Evolutionary conservation across 2,888 invertebrate species (phyloP).

Genomic region (Ganaspis brasiliensis): DNA sequence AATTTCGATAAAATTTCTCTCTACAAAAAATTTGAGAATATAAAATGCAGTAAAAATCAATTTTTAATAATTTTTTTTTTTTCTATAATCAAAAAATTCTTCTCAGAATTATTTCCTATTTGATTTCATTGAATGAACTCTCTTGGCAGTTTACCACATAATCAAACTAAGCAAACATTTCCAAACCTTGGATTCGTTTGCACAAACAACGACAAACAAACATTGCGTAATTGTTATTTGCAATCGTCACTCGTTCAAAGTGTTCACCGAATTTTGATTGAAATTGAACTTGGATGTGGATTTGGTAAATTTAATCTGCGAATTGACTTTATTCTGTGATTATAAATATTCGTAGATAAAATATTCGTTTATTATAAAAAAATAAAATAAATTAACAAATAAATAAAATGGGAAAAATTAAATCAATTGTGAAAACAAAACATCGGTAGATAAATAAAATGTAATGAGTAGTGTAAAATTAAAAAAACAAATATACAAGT

Average conservation of each 20-base stretch:
- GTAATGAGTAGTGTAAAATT: too few species aligned
- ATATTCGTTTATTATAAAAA: too few species aligned
- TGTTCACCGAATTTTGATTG: conserved; percentile 11
- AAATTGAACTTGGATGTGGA: neutral
- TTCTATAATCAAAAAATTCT: too few species aligned
- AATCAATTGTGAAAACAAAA: too few species aligned
- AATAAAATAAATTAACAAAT: too few species aligned
- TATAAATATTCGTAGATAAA: neutral
- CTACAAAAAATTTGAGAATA: too few species aligned
- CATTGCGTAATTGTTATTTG: conserved; percentile 31
- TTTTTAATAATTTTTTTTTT: too few species aligned
- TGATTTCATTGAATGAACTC: neutral
- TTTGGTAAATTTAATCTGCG: neutral
- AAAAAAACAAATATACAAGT: too few species aligned
- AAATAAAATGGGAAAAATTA: too few species aligned
- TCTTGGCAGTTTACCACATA: conserved; percentile 21
- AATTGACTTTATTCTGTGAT: conserved; percentile 1
- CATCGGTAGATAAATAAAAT: too few species aligned
- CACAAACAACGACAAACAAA: conserved; percentile 19
- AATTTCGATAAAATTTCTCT: too few species aligned
- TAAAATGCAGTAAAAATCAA: too few species aligned
- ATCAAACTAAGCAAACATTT: conserved; percentile 29
- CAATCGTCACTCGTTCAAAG: conserved; percentile 7
- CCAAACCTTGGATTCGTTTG: conserved; percentile 29
- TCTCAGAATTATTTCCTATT: neutral